Base-by-base conservation (phyloP, 2,113 vertebrate genomes). In the Chionis minor region DNA sequence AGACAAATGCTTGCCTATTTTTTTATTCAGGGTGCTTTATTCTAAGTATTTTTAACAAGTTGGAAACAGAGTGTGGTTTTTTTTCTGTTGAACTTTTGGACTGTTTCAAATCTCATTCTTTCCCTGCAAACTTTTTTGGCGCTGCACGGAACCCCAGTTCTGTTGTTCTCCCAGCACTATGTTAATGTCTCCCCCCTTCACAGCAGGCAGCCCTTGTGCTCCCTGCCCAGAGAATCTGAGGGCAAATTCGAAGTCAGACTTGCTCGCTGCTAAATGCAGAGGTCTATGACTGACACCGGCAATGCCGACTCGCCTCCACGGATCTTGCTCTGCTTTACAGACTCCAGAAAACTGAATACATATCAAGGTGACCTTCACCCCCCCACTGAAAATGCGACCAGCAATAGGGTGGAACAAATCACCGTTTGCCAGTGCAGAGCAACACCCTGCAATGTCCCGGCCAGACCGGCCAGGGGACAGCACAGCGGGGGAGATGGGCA, bases 401-500 rank as follows among this genome's bases (percentile, higher is more conserved):
- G 95, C 73, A 93, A 63, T 61, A 92, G 55, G 84, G 42, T 78
- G 79, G 72, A 95, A 91, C 61, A 40, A 71, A 77, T 74, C 71
- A 83, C 24, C 9, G 1, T 38, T 3, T 8, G 59, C 35, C 40
- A 75, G 67, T 0, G 0, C 23, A 67, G 63, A 86, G 92, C 71
- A 69, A 33, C 78, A 73, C 55, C 56, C 49, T 1, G 1, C 59
- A 71, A 27, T 1, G 28, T 83, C 45, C 54, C 51, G 0, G 14
- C 16, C 18, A 42, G 58, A 8, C 30, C 1, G 4, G 40, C 54
- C 58, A 52, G 69, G 33, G 62, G 18, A 91, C 65, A 58, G 81
- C 56, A 42, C 26, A 1, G 0, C 2, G 0, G 19, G 49, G 42
- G 59, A 65, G 55, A 33, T 0, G 0, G 23, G 17, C 28, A 42